phyloP scores from a whole-genome alignment of 2,797 vertebrate genomes.

The Schizothorax lantsangensis region DNA sequence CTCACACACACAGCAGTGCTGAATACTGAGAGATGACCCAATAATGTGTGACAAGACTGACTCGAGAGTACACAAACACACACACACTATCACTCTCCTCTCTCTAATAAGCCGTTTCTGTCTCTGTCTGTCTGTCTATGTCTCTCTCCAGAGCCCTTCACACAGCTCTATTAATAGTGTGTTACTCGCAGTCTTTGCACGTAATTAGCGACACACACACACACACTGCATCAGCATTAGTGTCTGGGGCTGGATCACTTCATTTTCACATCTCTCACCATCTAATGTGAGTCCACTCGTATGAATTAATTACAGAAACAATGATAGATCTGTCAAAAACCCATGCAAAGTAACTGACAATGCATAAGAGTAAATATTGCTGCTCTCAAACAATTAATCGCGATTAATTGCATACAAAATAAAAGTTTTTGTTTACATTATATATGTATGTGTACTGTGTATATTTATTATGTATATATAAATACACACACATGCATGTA shows the following conservation, averaged over 20 bases:
- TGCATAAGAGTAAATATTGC: neutral
- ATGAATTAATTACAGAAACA: neutral
- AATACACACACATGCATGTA: too few species aligned
- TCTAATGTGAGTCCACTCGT: neutral
- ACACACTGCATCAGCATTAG: neutral
- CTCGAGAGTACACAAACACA: neutral
- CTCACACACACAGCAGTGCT: neutral
- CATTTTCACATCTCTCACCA: slow-evolving; percentile 2
- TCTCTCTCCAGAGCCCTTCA: slow-evolving; percentile 20
- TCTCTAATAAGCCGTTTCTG: slow-evolving; percentile 29
- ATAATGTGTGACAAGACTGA: slow-evolving; percentile 25
- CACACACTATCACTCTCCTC: slow-evolving; percentile 4
- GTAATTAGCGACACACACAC: neutral
- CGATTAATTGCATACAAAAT: too few species aligned
- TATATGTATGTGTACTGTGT: too few species aligned
- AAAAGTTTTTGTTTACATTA: too few species aligned
- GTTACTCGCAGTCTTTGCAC: slow-evolving; percentile 45
- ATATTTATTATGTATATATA: too few species aligned
- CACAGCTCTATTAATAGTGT: slow-evolving; percentile 50
- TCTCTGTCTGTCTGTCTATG: neutral
- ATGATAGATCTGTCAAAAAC: neutral
- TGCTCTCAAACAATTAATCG: too few species aligned
- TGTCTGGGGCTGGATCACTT: neutral
- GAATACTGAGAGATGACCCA: slow-evolving; percentile 27
- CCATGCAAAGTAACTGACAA: neutral